These are phyloP conservation scores for Stenolophus ochropezus DNA, from an alignment of 2,888 invertebrate species.

Conservation along the genomic window DNA sequence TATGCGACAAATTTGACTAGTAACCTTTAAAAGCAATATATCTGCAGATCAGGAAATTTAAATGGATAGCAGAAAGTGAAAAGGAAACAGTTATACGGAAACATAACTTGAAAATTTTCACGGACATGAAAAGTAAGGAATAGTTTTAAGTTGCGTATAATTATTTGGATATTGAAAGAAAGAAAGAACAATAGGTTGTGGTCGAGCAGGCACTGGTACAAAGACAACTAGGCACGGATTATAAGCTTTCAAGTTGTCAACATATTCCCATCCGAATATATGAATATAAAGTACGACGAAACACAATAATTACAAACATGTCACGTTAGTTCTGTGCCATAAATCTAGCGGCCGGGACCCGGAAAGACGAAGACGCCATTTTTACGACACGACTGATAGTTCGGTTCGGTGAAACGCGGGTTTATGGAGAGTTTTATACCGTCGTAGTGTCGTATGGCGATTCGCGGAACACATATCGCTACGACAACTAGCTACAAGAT, in stretches of 20 bases:
- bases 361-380: slow-evolving; percentile 43
- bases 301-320: slow-evolving; percentile 54
- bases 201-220: not conserved
- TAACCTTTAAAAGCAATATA: too few species aligned
- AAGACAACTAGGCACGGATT: not conserved
- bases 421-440: slow-evolving; percentile 48
- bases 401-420: slow-evolving; percentile 48
- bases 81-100: not conserved
- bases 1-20: too few species aligned
- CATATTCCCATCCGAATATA: slow-evolving; percentile 44
- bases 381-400: slow-evolving; percentile 52
- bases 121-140: not conserved
- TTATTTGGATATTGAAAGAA: not conserved
- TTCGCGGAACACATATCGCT: slow-evolving; percentile 46
- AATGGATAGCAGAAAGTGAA: too few species aligned
- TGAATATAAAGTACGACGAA: slow-evolving; percentile 38
- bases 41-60: too few species aligned
- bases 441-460: slow-evolving; percentile 31
- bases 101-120: not conserved
- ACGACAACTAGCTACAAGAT: slow-evolving; percentile 24
- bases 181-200: slow-evolving; percentile 1
- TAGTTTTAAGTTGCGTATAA: not conserved
- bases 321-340: slow-evolving; percentile 50
- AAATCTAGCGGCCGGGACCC: slow-evolving; percentile 45
- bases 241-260: slow-evolving; percentile 33